A percentile compares a stretch with the other conserved stretches of the same genome.
These are phyloP conservation scores for Sitta carolinensis DNA, from an alignment of 2,797 vertebrate species.

Conservation along the genomic window DNA sequence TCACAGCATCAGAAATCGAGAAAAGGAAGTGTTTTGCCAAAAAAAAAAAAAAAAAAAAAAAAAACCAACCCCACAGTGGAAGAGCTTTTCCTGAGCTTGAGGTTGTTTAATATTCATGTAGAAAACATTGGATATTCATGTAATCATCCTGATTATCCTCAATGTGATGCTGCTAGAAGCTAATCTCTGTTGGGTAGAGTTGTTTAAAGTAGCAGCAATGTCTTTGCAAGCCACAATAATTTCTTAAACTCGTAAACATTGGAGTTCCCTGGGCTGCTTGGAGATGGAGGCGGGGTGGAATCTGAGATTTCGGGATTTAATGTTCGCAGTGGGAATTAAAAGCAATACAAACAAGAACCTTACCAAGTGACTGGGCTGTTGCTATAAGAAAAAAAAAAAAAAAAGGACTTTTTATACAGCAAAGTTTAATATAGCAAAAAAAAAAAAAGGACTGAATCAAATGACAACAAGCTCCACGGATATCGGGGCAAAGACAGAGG, in stretches of 20 bases:
- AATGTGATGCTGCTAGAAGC: background rate
- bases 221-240: background rate
- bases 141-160: slow-evolving; percentile 5
- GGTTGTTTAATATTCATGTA: background rate
- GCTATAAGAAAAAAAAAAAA: background rate
- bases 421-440: background rate
- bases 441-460: background rate
- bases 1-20: background rate
- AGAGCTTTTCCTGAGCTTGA: background rate
- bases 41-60: background rate
- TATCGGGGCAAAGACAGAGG: background rate
- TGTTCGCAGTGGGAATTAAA: background rate
- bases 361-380: background rate
- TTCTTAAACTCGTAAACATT: background rate
- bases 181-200: background rate
- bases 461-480: background rate
- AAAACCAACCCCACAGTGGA: background rate
- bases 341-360: background rate
- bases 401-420: background rate
- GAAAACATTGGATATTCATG: background rate
- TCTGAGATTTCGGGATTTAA: background rate
- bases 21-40: background rate
- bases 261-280: background rate
- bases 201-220: background rate
- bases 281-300: background rate